A percentile compares a stretch with the other conserved stretches of the same genome.
Evolutionary conservation across 92 coral and sea anemone genomes (phyloP).

Genomic region (Metridium senile): DNA sequence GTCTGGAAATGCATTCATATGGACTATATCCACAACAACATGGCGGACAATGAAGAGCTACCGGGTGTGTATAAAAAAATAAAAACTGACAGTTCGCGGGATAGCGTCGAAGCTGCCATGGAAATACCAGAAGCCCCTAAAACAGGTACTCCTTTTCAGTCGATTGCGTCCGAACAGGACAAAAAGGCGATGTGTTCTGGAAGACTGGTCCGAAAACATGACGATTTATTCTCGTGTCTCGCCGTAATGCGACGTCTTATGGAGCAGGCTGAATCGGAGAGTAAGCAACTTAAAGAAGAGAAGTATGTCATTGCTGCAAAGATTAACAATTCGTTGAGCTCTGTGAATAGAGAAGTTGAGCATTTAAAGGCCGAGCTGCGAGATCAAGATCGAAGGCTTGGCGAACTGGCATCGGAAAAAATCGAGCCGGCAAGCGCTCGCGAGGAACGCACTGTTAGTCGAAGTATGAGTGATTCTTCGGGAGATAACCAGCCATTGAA

Average conservation of each 20-base stretch:
- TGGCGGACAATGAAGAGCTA: constrained; percentile 70
- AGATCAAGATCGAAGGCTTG: constrained; percentile 88
- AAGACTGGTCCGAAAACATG: constrained; percentile 73
- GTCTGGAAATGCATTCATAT: constrained; percentile 37
- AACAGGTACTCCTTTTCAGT: constrained; percentile 71
- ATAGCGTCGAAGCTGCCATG: constrained; percentile 63
- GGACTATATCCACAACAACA: constrained; percentile 25
- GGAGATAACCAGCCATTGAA: constrained; percentile 29
- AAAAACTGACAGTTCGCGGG: constrained; percentile 53
- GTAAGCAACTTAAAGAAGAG: constrained; percentile 90
- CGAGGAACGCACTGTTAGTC: constrained; percentile 5
- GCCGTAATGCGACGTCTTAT: constrained; percentile 95
- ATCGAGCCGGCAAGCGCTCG: constrained; percentile 8
- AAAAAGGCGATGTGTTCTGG: constrained; percentile 70
- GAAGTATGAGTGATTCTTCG: constrained; percentile 27
- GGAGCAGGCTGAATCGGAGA: constrained; percentile 97
- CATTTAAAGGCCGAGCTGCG: constrained; percentile 88
- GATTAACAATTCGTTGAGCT: constrained; percentile 85
- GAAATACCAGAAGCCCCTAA: constrained; percentile 65
- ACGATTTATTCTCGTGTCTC: constrained; percentile 89
- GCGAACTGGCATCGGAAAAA: constrained; percentile 64
- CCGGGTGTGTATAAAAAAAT: constrained; percentile 36
- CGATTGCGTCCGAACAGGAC: constrained; percentile 59
- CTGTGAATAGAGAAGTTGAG: constrained; percentile 95
- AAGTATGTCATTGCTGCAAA: constrained; percentile 87